Base-by-base conservation (phyloP, 2,888 invertebrate species). In the Diploptera punctata region DNA sequence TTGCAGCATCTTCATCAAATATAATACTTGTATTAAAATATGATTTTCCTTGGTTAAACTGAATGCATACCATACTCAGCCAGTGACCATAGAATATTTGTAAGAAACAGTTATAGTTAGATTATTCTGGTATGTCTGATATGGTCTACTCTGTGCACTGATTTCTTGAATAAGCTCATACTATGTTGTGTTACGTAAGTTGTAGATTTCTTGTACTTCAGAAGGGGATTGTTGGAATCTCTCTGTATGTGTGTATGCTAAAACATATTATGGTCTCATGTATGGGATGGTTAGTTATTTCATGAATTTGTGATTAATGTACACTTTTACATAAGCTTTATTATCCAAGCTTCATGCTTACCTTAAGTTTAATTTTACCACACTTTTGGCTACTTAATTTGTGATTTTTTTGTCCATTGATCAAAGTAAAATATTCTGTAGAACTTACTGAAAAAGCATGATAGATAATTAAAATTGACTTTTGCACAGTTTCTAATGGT, bases 111-210 rank as follows among this genome's bases (percentile, higher is more conserved):
- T 16, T 21, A 26, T 54, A 54, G 54, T 26, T 47, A 19, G 49
- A n/a, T 54, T 54, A 33, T 26, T n/a, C 24, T 26, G 54, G 26
- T 26, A 26, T 54, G 54, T 54, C 54, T 26, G 54, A 54, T 54
- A 3, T 54, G 26, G 3, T 54, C 26, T 54, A 13, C 54, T 54
- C 24, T 54, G 24, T 54, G 26, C 16, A 57, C 57, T 57, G 57
- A n/a, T 57, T 57, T 57, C 31, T 13, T 54, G 33, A 52, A 21
- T 47, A 57, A 57, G 57, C 21, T 19, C 57, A 57, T 57, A 16
- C 3, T 4, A 16, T 29, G 3, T 57, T 57, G 29, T 29, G 29
- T 24, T 57, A 24, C n/a, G 57, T 52, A 52, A 7, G 10, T 52
- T 52, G 24, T 31, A 57, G 18, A 29, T 57, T 57, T 29, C 57